phyloP scores from a whole-genome alignment of 2,888 invertebrate genomes.

The Alsophila aescularia region DNA sequence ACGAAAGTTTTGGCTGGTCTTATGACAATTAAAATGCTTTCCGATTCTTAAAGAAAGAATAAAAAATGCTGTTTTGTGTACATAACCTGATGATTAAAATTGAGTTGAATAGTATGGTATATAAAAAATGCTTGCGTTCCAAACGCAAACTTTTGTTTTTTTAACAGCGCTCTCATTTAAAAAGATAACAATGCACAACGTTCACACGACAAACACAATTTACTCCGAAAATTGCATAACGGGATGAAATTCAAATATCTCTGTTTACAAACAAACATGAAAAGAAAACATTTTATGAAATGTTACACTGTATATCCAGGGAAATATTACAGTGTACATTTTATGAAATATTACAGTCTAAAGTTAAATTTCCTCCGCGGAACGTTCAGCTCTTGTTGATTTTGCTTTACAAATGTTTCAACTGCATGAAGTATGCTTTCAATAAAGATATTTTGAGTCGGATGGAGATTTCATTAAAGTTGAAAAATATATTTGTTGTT shows the following conservation, averaged over 20 bases:
- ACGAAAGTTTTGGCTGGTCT: no score
- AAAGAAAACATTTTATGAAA: neutral
- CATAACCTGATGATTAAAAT: no score
- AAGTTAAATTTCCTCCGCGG: conserved; percentile 2
- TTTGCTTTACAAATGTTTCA: conserved; percentile 12
- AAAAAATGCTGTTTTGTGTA: no score
- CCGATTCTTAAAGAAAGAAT: no score
- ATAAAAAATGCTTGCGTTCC: no score
- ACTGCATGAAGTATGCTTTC: conserved; percentile 10
- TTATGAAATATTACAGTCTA: neutral
- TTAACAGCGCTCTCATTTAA: neutral
- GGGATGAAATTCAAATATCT: neutral
- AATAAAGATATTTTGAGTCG: conserved; percentile 4
- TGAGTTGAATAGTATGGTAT: no score
- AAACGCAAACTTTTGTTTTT: neutral
- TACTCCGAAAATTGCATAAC: neutral
- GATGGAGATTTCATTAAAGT: no score
- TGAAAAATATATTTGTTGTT: no score
- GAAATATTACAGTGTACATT: conserved; percentile 3
- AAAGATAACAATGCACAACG: neutral
- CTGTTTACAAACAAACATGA: conserved; percentile 1
- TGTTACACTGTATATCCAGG: conserved; percentile 1
- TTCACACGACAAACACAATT: conserved; percentile 2
- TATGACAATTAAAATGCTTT: no score
- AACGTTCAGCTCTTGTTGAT: conserved; percentile 8